Percentiles rank a stretch among this genome's conserved stretches.
These are phyloP conservation scores for Lepidochitona cinerea DNA, from an alignment of 2,888 invertebrate genomes.

Conservation along the genomic window DNA sequence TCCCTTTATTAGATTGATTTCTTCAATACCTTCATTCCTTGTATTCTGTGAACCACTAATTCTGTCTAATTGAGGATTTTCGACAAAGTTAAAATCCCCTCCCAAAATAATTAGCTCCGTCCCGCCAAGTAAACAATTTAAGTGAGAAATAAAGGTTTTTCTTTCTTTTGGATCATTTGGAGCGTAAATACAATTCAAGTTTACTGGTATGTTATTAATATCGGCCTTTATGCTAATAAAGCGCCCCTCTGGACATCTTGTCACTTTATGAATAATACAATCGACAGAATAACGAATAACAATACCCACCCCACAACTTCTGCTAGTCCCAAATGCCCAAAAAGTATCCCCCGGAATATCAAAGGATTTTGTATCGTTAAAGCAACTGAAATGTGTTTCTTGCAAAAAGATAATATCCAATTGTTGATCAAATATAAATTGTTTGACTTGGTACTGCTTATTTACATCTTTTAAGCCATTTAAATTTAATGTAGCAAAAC, in stretches of 20 bases:
- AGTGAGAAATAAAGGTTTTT: background rate
- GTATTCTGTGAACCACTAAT: conserved; percentile 17
- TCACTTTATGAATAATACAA: background rate
- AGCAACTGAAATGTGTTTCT: background rate
- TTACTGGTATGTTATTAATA: background rate
- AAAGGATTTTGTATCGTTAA: background rate
- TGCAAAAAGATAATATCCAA: background rate
- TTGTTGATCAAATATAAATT: background rate
- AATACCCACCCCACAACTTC: background rate
- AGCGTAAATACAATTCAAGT: background rate
- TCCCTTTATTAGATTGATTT: conserved; percentile 13
- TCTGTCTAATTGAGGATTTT: conserved; percentile 16
- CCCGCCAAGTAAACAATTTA: background rate
- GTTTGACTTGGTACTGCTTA: background rate
- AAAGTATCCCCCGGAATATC: background rate
- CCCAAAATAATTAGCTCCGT: conserved; percentile 10
- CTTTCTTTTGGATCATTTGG: background rate
- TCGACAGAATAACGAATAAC: background rate
- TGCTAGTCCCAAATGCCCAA: background rate
- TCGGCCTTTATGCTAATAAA: background rate
- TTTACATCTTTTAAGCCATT: background rate
- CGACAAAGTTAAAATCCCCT: conserved; percentile 30
- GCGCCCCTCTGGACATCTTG: background rate
- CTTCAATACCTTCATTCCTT: conserved; percentile 6
- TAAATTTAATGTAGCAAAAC: background rate